A percentile compares a stretch with the other conserved stretches of the same genome.
Conservation (phyloP, 2,888 invertebrate genomes). For the Nycteola revayana region DNA sequence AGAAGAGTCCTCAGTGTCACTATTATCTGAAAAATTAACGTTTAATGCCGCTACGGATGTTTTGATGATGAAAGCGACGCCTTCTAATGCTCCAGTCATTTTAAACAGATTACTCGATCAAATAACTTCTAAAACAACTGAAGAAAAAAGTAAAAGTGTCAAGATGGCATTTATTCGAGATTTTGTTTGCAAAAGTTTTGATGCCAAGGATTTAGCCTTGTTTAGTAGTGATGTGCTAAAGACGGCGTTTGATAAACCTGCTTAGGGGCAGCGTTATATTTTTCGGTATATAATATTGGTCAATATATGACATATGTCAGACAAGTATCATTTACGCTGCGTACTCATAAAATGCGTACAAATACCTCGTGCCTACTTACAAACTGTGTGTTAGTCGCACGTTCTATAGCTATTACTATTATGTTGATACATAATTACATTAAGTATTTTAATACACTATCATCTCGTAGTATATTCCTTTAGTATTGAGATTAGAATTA, state of each 20-base stretch:
- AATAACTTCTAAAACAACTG: conserved; percentile 20
- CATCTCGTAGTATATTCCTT: too few species aligned
- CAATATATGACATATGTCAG: too few species aligned
- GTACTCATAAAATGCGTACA: too few species aligned
- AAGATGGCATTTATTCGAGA: conserved; percentile 47
- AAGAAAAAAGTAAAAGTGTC: conserved; percentile 22
- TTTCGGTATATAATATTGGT: neutral
- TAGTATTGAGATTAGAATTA: too few species aligned
- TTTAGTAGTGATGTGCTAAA: conserved; percentile 58
- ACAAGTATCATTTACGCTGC: too few species aligned
- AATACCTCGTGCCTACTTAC: too few species aligned
- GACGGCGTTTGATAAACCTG: conserved; percentile 43
- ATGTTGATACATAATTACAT: neutral
- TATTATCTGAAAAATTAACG: conserved; percentile 46
- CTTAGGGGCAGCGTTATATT: conserved; percentile 16
- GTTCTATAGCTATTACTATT: too few species aligned
- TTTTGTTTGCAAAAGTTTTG: conserved; percentile 49
- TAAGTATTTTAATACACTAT: too few species aligned
- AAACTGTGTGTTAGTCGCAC: too few species aligned
- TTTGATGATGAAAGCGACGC: conserved; percentile 41
- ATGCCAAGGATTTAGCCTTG: conserved; percentile 48
- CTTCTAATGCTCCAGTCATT: conserved; percentile 29
- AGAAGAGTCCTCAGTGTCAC: conserved; percentile 39
- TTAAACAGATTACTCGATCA: conserved; percentile 42
- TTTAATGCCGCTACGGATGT: conserved; percentile 34